Conservation (phyloP, 2,888 invertebrate genomes). For the Stegana nigrithorax region DNA sequence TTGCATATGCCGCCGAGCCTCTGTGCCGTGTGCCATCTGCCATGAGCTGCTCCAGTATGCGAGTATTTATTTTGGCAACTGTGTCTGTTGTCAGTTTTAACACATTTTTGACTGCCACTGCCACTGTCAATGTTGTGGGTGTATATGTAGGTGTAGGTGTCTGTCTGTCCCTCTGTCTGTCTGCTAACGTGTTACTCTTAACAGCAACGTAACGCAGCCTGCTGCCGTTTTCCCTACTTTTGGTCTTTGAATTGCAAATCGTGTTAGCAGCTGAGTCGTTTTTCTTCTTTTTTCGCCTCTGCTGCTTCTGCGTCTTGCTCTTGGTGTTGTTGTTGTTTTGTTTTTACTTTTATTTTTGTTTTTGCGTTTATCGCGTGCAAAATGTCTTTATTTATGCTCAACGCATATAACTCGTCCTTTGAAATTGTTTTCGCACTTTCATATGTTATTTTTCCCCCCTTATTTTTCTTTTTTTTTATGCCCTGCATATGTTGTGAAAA, state of each 20-base stretch:
- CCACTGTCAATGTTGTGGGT: not conserved
- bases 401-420: not conserved
- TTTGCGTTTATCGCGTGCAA: not conserved
- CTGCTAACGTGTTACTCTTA: conserved; percentile 1
- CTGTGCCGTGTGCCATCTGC: conserved; percentile 39
- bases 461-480: not conserved
- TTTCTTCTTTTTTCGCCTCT: not conserved
- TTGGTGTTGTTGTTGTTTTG: too few species aligned
- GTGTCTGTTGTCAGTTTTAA: not conserved
- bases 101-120: not conserved
- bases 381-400: conserved; percentile 8
- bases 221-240: not conserved
- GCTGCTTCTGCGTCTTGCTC: too few species aligned
- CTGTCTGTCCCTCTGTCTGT: not conserved
- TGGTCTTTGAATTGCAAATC: conserved; percentile 11
- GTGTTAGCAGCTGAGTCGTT: not conserved
- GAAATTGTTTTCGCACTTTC: not conserved
- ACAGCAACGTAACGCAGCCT: too few species aligned
- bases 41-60: not conserved
- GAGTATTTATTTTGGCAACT: not conserved
- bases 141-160: not conserved
- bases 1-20: not conserved
- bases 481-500: too few species aligned
- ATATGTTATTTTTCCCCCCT: not conserved
- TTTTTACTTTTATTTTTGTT: not conserved